Evolutionary conservation across 2,113 vertebrate genomes (phyloP), one percentile per base, ranked within the genome.

Genomic region (Dasyurus viverrinus): DNA sequence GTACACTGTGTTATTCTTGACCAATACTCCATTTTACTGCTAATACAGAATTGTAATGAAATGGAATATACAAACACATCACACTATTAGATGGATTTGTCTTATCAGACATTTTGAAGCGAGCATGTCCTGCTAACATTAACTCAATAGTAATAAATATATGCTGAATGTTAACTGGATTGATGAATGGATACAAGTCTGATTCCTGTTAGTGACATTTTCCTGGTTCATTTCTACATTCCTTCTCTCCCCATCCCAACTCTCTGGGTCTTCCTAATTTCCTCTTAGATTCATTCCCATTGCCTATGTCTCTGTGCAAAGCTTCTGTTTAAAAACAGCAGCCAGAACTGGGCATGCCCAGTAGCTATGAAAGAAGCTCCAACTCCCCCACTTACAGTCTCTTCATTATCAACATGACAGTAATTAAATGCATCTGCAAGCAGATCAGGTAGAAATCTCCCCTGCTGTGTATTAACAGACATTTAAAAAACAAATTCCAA

Each of bases 371-470:
- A 76, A 95, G 30, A 96, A 90, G 30, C 57, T 90, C 48, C 23
- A 92, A 89, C 89, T 92, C 46, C 93, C 26, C 55, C 92, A 68
- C 48, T 90, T 93, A 90, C n/a, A 94, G 52, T 53, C 42, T 48
- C 92, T 91, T 94, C 91, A 95, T 95, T 96, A 93, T 93, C 93
- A 92, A 76, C 94, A 54, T 54, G 92, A 90, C 57, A 46, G 92
- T 96, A 93, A 96, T 97, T 97, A 97, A 95, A 92, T 60, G 93
- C 91, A 50, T 92, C 92, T 90, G 92, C 92, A 93, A 68, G 94
- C 89, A 84, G 93, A 92, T 93, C 95, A 36, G 25, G 52, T 47
- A 93, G 95, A 96, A 96, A 92, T 25, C 89, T 47, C 89, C 94
- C 95, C 95, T 60, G 92, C 96, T 95, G 95, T 90, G 93, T 46